Base-by-base conservation (phyloP, 2,888 invertebrate species). In the Apotomis turbidana region DNA sequence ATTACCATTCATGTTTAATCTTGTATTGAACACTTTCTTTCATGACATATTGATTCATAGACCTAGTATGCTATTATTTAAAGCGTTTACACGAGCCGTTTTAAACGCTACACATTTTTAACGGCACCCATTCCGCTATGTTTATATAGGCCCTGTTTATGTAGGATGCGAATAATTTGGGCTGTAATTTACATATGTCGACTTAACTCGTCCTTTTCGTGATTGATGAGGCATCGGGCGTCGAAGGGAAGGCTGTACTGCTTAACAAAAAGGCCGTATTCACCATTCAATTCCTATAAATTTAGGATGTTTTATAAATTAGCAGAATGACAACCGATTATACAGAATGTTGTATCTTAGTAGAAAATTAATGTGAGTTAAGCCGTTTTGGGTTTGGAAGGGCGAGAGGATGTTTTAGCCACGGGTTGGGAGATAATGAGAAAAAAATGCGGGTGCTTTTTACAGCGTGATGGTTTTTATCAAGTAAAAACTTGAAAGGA, bases 131-230 rank as follows among this genome's bases (percentile, higher is more conserved):
- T 61, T 49, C 51, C 62, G 41, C 44, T 66, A 38, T 13, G 66
- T 76, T 71, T 73, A 71, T 51, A 52, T 57, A 57, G 69, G 62
- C 27, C 54, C 5, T 58, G 57, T 70, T 49, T 60, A 57, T 49
- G 49, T 62, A 69, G 69, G 60, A 57, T 55, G 62, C 61, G 68
- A 59, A 60, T 61, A 55, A 61, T 27, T 51, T n/a, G 60, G 64
- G 63, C 69, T 60, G 62, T 63, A 77, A 77, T 76, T 76, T 76
- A 76, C 77, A 77, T 77, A 73, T 77, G 77, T 77, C 77, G 77
- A 77, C 77, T 77, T 77, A 77, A 77, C 77, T 75, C 72, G 72
- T 70, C 76, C 74, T 63, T 66, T 73, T 59, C 27, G 69, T 77
- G 77, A 77, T 77, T 75, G 76, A 77, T 76, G 77, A 68, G 64